Base-by-base conservation (phyloP, 2,888 invertebrate genomes). In the Campoplex capitator region DNA sequence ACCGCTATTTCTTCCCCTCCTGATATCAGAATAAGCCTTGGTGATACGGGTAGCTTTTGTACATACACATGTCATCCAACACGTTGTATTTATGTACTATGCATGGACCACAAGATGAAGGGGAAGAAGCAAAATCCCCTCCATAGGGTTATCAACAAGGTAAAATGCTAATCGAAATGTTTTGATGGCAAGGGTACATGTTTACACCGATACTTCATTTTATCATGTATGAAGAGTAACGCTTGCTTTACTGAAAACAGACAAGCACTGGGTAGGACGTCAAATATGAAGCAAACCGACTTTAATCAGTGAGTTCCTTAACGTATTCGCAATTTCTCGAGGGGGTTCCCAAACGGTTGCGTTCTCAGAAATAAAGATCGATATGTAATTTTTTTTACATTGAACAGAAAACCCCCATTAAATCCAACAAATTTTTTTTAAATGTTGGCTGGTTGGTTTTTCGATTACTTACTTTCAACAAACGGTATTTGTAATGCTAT, bases 121-220 rank as follows among this genome's bases (percentile, higher is more conserved):
- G 91, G 92, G 93, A 93, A 92, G 93, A 93, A 23, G 23, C 23
- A 23, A 23, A 23, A 23, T 23, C 0, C 23, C 23, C 23, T 23
- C 23, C 23, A 23, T 23, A 23, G 23, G 23, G 23, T 23, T 23
- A 23, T 23, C 23, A 23, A 23, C 23, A 23, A 23, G 23, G 23
- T 23, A 92, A 93, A 93, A 92, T 93, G 90, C 91, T 91, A 91
- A 92, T 92, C 93, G 93, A 92, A 92, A 93, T 93, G 91, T 91
- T 23, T 93, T 92, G 92, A 92, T 92, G 91, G 91, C 91, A 90
- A 87, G 91, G 91, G 91, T 91, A 91, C 82, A 78, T 83, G 75
- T 78, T 56, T 51, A 62, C 48, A 35, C 48, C 32, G 42, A 32
- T 28, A 9, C 11, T 45, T 32, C 35, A 42, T n/a, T 32, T 54